phyloP scores from a whole-genome alignment of 1,140 invertebrate species.

The Drosophila kanapiae region DNA sequence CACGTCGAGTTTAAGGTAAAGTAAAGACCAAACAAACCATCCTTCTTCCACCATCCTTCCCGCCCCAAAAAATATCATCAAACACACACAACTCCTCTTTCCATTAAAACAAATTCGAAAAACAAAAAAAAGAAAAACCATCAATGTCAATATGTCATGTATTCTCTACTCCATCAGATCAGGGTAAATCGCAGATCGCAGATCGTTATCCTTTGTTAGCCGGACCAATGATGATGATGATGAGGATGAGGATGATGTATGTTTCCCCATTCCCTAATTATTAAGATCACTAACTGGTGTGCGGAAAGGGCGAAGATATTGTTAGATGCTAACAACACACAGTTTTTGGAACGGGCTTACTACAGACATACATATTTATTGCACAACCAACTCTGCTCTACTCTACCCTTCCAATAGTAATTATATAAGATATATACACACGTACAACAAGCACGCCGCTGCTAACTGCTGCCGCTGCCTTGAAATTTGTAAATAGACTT shows the following conservation, averaged over 20 bases:
- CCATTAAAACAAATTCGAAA: constrained; percentile 1
- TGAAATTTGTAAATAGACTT: constrained; percentile 55
- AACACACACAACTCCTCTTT: too few relatives aligned
- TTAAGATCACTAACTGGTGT: constrained; percentile 44
- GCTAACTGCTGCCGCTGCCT: constrained; percentile 28
- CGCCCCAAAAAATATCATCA: constrained; percentile 4
- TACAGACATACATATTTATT: constrained; percentile 1
- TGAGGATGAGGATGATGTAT: constrained; percentile 31
- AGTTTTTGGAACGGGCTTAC: constrained; percentile 13
- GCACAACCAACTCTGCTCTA: constrained; percentile 31
- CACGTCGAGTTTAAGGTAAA: constrained; percentile 86
- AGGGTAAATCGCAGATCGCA: constrained; percentile 36
- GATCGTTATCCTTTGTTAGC: constrained; percentile 41
- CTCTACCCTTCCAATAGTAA: constrained; percentile 37
- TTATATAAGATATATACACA: constrained; percentile 18
- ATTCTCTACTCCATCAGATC: constrained; percentile 61
- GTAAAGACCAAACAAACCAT: constrained; percentile 28
- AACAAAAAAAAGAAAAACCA: constrained; percentile 22
- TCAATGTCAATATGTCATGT: constrained; percentile 44
- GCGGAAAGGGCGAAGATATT: constrained; percentile 4
- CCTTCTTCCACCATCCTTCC: background rate
- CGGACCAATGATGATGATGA: constrained; percentile 25
- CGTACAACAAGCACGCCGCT: background rate
- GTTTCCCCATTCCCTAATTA: constrained; percentile 26
- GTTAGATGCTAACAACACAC: constrained; percentile 29